Evolutionary conservation across 2,797 vertebrate genomes (phyloP).

Genomic region (Cetoscarus ocellatus): DNA sequence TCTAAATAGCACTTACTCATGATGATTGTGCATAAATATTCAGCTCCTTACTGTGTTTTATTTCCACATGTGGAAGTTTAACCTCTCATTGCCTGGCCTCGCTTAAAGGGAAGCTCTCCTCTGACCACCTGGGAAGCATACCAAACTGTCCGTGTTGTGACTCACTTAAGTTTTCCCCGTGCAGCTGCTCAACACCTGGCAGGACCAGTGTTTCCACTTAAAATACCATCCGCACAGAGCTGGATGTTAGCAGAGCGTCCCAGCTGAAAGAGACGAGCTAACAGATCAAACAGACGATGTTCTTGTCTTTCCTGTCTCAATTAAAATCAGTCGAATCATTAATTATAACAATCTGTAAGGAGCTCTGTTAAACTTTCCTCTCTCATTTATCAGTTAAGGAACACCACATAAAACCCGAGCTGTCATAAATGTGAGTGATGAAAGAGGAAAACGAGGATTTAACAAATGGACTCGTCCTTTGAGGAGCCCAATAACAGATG

Average conservation of each 20-base stretch:
- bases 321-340: conserved; percentile 4
- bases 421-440: conserved; percentile 34
- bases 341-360: conserved; percentile 1
- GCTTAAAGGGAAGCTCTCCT: conserved; percentile 45
- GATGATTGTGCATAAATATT: conserved; percentile 1
- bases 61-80: conserved; percentile 37
- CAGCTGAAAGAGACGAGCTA: conserved; percentile 35
- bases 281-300: background rate
- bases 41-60: conserved; percentile 2
- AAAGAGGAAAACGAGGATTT: conserved; percentile 10
- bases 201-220: conserved; percentile 41
- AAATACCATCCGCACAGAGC: conserved; percentile 40
- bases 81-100: conserved; percentile 32
- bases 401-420: conserved; percentile 13
- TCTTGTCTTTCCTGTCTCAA: conserved; percentile 5
- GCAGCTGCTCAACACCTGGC: conserved; percentile 71
- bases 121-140: conserved; percentile 68
- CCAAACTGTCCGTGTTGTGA: conserved; percentile 45
- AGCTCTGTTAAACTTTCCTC: background rate
- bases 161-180: conserved; percentile 40
- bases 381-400: conserved; percentile 19
- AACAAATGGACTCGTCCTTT: conserved; percentile 25
- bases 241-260: conserved; percentile 20
- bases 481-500: conserved; percentile 18
- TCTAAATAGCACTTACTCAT: background rate